Conservation (phyloP, 2,797 vertebrate genomes). For the Bryconaethiops microstoma region DNA sequence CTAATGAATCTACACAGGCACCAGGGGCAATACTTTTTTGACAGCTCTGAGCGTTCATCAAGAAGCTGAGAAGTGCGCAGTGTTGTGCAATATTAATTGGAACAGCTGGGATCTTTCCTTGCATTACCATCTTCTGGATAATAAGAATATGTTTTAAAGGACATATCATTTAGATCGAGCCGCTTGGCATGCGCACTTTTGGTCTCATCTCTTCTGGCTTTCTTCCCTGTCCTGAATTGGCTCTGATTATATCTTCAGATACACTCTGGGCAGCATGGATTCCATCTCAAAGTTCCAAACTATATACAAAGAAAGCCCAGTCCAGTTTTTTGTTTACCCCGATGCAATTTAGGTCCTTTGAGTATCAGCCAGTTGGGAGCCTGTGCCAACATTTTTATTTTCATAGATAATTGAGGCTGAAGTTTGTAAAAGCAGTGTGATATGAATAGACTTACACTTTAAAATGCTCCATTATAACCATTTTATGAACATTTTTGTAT, state of each 20-base stretch:
- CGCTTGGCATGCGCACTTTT: neutral
- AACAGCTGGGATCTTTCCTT: slow-evolving; percentile 6
- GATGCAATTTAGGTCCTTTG: no score
- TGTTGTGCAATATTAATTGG: slow-evolving; percentile 22
- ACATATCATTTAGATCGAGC: neutral
- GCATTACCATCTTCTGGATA: slow-evolving; percentile 1
- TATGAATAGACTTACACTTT: no score
- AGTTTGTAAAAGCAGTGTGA: no score
- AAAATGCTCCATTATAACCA: no score
- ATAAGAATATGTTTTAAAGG: slow-evolving; percentile 9
- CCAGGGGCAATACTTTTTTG: slow-evolving; percentile 1
- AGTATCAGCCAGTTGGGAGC: no score
- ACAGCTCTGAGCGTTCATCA: slow-evolving; percentile 5
- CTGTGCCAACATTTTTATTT: no score
- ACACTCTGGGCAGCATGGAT: neutral
- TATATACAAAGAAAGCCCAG: no score
- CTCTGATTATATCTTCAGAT: neutral
- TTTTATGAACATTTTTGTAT: no score
- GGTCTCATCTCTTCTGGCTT: neutral
- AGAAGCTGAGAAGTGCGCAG: neutral
- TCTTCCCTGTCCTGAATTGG: neutral
- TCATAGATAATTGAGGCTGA: no score
- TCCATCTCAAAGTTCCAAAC: neutral
- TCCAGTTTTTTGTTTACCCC: no score
- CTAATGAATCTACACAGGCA: slow-evolving; percentile 24